Percentiles rank a stretch among this genome's conserved stretches.
phyloP scores from a whole-genome alignment of 2,888 invertebrate species.

The Tipula helvola region DNA sequence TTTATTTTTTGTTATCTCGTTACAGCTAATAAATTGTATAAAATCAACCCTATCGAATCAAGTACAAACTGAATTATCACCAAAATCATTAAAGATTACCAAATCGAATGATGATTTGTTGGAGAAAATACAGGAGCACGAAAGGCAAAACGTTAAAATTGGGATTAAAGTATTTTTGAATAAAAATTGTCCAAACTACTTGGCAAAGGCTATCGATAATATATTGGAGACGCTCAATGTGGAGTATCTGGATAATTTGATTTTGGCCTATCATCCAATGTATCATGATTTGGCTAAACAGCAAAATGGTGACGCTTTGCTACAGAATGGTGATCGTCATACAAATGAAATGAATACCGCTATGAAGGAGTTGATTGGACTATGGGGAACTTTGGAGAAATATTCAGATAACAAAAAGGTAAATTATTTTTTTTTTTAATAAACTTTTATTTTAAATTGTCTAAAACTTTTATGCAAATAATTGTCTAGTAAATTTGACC shows the following conservation, averaged over 20 bases:
- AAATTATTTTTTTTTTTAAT: background rate
- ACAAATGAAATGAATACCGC: conserved; percentile 20
- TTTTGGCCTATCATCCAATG: conserved; percentile 58
- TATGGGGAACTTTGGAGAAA: conserved; percentile 68
- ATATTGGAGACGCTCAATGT: conserved; percentile 58
- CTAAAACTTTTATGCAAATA: no score
- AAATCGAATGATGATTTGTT: conserved; percentile 43
- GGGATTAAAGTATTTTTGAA: conserved; percentile 76
- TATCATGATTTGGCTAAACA: background rate
- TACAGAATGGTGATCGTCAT: background rate
- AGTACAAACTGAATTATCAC: conserved; percentile 14
- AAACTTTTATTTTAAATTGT: background rate
- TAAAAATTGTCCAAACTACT: conserved; percentile 47
- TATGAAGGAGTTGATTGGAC: conserved; percentile 52
- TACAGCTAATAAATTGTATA: conserved; percentile 48
- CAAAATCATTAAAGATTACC: background rate
- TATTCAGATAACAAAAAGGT: conserved; percentile 53
- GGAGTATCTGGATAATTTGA: conserved; percentile 65
- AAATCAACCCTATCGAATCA: conserved; percentile 40
- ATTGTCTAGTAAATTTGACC: no score
- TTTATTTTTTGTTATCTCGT: conserved; percentile 17
- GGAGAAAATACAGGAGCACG: conserved; percentile 52
- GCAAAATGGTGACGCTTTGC: conserved; percentile 21
- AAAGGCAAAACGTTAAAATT: conserved; percentile 65
- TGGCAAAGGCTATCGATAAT: conserved; percentile 61